A percentile compares a stretch with the other conserved stretches of the same genome.
Evolutionary conservation across 2,113 vertebrate genomes (phyloP).

Genomic region (Tretioscincus oriximinensis): DNA sequence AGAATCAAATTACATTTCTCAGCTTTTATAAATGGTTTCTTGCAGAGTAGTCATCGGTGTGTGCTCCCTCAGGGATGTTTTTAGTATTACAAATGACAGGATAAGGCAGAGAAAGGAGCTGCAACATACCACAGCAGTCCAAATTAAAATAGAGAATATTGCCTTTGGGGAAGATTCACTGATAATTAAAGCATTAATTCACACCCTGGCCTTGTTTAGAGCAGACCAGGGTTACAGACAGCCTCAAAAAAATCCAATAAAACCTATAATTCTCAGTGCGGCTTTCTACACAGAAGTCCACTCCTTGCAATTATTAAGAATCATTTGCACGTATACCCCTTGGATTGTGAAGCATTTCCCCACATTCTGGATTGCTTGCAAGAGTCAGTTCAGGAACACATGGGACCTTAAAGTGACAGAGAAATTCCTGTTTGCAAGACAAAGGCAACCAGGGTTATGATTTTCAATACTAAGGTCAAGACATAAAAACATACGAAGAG

Average conservation of each 20-base stretch:
- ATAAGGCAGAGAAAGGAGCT: constrained; percentile 24
- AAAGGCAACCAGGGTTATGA: not conserved
- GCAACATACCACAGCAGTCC: not conserved
- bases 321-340: not conserved
- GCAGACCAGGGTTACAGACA: not conserved
- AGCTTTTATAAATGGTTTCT: not conserved
- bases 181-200: constrained; percentile 73
- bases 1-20: not conserved
- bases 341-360: not conserved
- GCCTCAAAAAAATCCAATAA: constrained; percentile 30
- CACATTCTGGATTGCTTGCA: not conserved
- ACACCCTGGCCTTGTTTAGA: constrained; percentile 39
- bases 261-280: rapidly evolving
- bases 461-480: not conserved
- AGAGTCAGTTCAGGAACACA: not conserved
- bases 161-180: constrained; percentile 49
- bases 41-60: rapidly evolving
- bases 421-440: not conserved
- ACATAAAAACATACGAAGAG: no score
- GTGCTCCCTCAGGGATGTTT: not conserved
- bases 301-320: not conserved
- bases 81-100: not conserved
- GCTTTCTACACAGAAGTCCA: not conserved
- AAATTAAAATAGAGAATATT: constrained; percentile 59
- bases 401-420: not conserved